Evolutionary conservation across 2,888 invertebrate genomes (phyloP).

Genomic region (Eupithecia subfuscata): DNA sequence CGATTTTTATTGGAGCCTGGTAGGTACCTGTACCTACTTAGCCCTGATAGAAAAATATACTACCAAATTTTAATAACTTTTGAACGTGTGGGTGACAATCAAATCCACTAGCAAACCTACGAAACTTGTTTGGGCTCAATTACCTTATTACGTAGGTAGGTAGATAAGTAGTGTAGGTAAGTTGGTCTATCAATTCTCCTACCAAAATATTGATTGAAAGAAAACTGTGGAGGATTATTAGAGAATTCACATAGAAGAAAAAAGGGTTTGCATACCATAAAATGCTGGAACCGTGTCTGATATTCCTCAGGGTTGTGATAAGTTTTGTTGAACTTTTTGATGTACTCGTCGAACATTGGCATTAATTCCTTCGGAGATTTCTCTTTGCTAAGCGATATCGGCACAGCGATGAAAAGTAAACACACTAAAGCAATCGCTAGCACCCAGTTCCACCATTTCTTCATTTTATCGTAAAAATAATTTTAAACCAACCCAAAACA

Average conservation of each 20-base stretch:
- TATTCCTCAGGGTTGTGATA: slow-evolving; percentile 80
- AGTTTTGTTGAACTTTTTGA: slow-evolving; percentile 81
- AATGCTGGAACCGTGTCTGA: slow-evolving; percentile 76
- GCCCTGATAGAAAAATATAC: background rate
- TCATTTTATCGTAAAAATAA: slow-evolving; percentile 56
- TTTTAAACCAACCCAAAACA: slow-evolving; percentile 35
- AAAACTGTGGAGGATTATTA: background rate
- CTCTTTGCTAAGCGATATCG: slow-evolving; percentile 57
- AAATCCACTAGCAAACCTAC: background rate
- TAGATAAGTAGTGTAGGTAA: background rate
- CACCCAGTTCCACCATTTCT: slow-evolving; percentile 77
- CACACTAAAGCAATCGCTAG: slow-evolving; percentile 63
- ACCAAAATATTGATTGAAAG: background rate
- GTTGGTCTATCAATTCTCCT: background rate
- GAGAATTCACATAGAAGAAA: background rate
- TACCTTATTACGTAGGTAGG: background rate
- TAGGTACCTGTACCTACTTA: too few relatives aligned
- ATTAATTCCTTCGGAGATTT: slow-evolving; percentile 58
- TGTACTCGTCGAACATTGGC: slow-evolving; percentile 77
- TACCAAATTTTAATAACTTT: background rate
- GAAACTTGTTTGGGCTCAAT: slow-evolving; percentile 26
- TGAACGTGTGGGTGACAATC: background rate
- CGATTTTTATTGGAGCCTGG: too few relatives aligned
- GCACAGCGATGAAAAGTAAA: slow-evolving; percentile 71
- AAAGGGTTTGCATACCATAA: slow-evolving; percentile 72